Base-by-base conservation (phyloP, 2,797 vertebrate genomes). In the Lerista edwardsae region DNA sequence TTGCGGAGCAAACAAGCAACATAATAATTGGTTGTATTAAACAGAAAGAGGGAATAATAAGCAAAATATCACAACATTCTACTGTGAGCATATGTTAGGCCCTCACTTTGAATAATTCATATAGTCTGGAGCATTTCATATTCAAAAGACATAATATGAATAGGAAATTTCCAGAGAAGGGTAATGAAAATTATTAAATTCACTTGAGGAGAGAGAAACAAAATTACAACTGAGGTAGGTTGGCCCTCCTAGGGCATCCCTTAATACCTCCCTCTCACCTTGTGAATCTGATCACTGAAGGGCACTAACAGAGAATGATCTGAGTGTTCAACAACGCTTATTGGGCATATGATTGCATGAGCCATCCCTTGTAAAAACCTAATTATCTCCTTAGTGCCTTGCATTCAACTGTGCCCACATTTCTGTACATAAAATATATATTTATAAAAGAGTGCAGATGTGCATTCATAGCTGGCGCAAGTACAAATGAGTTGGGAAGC, bases 141-240 rank as follows among this genome's bases (percentile, higher is more conserved):
- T 44, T 21, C 81, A 81, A 74, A 82, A 75, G 51, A 36, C 83
- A 79, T 78, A 81, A 73, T 80, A 68, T 81, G 75, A 84, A 89
- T 84, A 89, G 62, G 39, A 74, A 78, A 77, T 69, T 36, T 59
- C 68, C n/a, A 61, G 47, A 73, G 12, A 78, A 81, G 11, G 41
- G 34, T 76, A 55, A 85, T 29, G 17, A 65, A 41, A 88, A 41
- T 75, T 44, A 82, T 85, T 87, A 74, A 79, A 81, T 41, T 61
- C 68, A 67, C 74, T 67, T 59, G 47, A 73, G 47, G 47, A 67
- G 10, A 34, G 47, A 77, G 61, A 27, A 84, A 77, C 77, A 84
- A 77, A 87, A 62, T 84, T 72, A 73, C 47, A 64, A 64, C 27
- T 39, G 41, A 74, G 61, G 61, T 31, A 36, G 74, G 10, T 29